Evolutionary conservation across 1,140 invertebrate species (phyloP), one percentile per base, ranked within the genome.

Genomic region (Brachionus asplanchnoidis): DNA sequence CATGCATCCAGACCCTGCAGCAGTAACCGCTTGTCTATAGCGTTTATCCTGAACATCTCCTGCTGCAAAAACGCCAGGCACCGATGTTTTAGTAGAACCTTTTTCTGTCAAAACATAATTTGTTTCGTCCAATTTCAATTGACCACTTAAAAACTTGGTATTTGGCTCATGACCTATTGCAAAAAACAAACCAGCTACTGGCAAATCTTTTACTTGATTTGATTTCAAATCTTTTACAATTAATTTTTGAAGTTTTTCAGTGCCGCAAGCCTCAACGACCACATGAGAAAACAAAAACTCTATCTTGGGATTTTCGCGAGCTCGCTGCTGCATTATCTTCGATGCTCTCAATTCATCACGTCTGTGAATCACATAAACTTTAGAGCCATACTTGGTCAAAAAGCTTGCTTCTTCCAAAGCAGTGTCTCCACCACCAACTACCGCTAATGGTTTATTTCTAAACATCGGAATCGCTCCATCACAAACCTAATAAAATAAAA

Each of bases 331-430:
- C 50, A 80, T 80, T 17, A 80, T 65, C 36, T 80, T 66, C 14
- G 50, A 60, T 14, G 78, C 78, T 14, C 78, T 44, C 23, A 80
- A 20, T 80, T 80, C 78, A 23, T 80, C 50, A 80, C 78, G 78
- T 60, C 78, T 32, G 42, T 80, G 78, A 60, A 80, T 80, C 9
- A 80, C 56, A 23, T 60, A 65, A 60, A 80, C 78, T 40, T 60
- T 65, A 11, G 50, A 65, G 32, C 78, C 50, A 44, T 65, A 65
- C 40, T 80, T 66, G 1, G 78, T 65, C 32, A 80, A 80, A 66
- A 65, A 80, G 28, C n/a, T 65, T 7, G 78, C 78, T 80, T 80
- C 78, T 80, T 80, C 78, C 36, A 80, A 66, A 65, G 78, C 78
- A 36, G 78, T 65, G 17, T 80, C 56, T 32, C 78, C 78, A 9